phyloP scores from a whole-genome alignment of 2,113 vertebrate species.

The Serilophus lunatus region DNA sequence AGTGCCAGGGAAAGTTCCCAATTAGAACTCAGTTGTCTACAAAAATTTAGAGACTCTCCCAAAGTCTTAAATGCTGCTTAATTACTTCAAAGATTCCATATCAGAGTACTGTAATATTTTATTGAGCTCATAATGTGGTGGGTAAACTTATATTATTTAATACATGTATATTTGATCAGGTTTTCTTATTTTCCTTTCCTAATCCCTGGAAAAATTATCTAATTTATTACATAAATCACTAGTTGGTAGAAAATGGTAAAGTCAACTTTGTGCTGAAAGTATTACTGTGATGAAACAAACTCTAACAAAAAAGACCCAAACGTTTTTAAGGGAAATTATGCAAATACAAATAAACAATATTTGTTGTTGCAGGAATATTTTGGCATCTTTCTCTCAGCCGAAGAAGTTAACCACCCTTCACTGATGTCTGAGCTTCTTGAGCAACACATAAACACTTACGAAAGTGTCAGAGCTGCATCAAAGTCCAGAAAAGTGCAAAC shows the following conservation, averaged over 20 bases:
- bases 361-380: slow-evolving; percentile 82
- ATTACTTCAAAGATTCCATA: neutral
- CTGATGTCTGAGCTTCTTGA: slow-evolving; percentile 80
- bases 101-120: neutral
- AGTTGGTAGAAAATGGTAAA: neutral
- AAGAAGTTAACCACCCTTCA: slow-evolving; percentile 78
- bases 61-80: neutral
- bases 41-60: neutral
- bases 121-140: neutral
- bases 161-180: neutral
- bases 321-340: neutral
- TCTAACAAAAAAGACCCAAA: neutral
- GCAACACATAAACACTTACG: slow-evolving; percentile 78
- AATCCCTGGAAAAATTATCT: neutral
- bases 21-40: neutral
- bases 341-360: neutral
- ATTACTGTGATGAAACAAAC: neutral
- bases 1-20: neutral
- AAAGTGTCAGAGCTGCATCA: slow-evolving; percentile 57
- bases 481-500: neutral
- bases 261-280: neutral
- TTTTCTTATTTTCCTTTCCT: neutral
- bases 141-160: neutral
- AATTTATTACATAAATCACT: neutral
- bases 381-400: slow-evolving; percentile 83